Base-by-base conservation (phyloP, 2,113 vertebrate species). In the Setophaga coronata region DNA sequence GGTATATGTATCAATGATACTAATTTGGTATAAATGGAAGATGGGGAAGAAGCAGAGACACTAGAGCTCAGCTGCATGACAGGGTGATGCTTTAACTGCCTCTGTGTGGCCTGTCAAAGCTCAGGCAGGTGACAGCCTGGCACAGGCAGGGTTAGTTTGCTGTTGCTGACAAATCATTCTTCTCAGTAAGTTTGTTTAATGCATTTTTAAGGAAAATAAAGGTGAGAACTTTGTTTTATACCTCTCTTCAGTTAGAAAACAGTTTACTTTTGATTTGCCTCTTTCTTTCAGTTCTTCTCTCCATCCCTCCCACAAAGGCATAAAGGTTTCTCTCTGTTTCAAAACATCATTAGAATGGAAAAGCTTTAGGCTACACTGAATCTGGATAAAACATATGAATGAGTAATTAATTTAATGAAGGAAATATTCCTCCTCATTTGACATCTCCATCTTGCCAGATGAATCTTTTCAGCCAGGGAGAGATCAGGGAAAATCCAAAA, bases 281-380 rank as follows among this genome's bases (percentile, higher is more conserved):
- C 66, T 78, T 48, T 89, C 77, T 66, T 18, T 42, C 42, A n/a
- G 31, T 69, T 81, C 16, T 66, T 69, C 23, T 69, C 54, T 73
- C 24, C 43, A 23, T 73, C 67, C 25, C 38, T 78, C 50, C 56
- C 40, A 62, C 38, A 60, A 67, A 71, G 28, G 26, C 67, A 43
- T 67, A 81, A 77, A 71, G 24, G 34, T 80, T 93, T 89, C 42
- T 73, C 26, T 45, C 29, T 73, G 29, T 70, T 94, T 92, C 38
- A 71, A 65, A 93, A 50, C 43, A 38, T 83, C 56, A 66, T 92
- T 91, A 79, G 92, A 89, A 51, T 64, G n/a, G n/a, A 87, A 95
- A 36, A 48, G 50, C 82, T 74, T 90, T 56, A 21, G 72, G 72
- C 80, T 84, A 66, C 18, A 13, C 47, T 60, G 65, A 70, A 74